Evolutionary conservation across 2,797 vertebrate genomes (phyloP).

Genomic region (Pelochelys cantorii): DNA sequence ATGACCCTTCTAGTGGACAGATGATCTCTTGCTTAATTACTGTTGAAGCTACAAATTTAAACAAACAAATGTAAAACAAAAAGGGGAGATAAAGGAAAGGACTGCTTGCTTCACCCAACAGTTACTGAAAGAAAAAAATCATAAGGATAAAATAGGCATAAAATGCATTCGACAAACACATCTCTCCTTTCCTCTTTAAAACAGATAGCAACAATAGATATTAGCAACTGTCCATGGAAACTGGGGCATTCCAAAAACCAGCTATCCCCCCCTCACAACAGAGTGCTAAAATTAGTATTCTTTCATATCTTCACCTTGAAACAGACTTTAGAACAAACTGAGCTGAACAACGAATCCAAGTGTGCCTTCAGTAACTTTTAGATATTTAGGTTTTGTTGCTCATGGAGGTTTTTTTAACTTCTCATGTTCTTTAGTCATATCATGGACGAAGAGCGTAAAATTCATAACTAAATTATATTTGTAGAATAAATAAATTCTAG

Average conservation of each 20-base stretch:
- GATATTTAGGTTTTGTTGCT: not conserved
- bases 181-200: not conserved
- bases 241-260: accelerated
- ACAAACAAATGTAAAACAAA: not conserved
- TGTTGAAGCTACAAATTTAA: not conserved
- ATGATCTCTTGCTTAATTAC: not conserved
- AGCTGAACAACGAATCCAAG: not conserved
- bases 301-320: not conserved
- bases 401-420: not conserved
- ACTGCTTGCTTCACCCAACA: not conserved
- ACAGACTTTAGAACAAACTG: not conserved
- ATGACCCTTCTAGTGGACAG: not conserved
- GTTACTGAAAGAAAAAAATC: not conserved
- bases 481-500: not conserved
- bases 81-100: not conserved
- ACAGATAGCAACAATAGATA: not conserved
- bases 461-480: not conserved
- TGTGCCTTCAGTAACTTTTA: not conserved
- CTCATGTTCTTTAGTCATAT: not conserved
- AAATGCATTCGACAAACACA: not conserved
- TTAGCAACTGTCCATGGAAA: not conserved
- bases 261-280: not conserved
- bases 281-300: accelerated
- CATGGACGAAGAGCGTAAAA: not conserved
- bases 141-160: not conserved